Conservation (phyloP, 2,113 vertebrate genomes). For the Jacana jacana region DNA sequence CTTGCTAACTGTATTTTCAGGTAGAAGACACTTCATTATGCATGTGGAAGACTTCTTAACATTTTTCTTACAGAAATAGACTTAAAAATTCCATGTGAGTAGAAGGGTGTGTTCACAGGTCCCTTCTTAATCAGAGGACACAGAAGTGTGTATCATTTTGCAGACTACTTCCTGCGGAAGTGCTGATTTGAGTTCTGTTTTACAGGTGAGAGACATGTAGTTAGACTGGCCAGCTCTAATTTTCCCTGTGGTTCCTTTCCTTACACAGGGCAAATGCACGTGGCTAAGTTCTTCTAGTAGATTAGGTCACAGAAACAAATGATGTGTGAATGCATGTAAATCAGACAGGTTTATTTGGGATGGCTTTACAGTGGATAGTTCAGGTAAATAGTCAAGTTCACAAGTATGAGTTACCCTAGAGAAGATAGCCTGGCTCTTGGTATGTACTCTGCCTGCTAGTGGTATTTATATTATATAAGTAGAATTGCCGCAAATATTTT, state of each 20-base stretch:
- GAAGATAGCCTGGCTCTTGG: not conserved
- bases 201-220: not conserved
- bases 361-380: not conserved
- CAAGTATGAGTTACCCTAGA: not conserved
- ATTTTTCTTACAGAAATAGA: not conserved
- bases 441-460: not conserved
- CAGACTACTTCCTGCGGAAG: not conserved
- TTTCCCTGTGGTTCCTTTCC: not conserved
- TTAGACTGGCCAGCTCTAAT: not conserved
- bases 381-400: not conserved
- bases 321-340: not conserved
- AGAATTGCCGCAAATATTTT: not conserved
- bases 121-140: not conserved
- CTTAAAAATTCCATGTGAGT: not conserved
- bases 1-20: not conserved
- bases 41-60: not conserved
- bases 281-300: not conserved
- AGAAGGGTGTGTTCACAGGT: not conserved
- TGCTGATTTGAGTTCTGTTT: not conserved
- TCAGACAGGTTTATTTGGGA: not conserved
- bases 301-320: not conserved
- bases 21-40: not conserved
- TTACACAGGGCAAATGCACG: not conserved
- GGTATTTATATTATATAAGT: not conserved
- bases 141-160: not conserved